Conservation (phyloP, 2,888 invertebrate genomes). For the Byasa hedistus region DNA sequence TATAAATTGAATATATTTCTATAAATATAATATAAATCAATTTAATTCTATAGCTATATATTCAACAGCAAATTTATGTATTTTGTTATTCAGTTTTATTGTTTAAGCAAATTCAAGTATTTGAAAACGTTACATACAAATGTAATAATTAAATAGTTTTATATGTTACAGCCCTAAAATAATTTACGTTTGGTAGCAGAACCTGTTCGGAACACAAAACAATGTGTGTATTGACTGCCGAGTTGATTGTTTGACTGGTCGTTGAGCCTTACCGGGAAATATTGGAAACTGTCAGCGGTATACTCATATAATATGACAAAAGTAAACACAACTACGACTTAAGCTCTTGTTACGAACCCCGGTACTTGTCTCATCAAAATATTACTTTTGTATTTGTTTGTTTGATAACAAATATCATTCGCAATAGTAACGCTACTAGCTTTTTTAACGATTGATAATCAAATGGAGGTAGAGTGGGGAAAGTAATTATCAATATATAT, state of each 20-base stretch:
- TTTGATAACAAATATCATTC: not conserved
- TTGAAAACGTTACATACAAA: no score
- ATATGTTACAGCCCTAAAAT: constrained; percentile 13
- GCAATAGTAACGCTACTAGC: not conserved
- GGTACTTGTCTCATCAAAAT: not conserved
- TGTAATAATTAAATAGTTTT: no score
- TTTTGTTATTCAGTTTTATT: no score
- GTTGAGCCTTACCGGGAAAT: constrained; percentile 23
- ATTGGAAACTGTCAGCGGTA: constrained; percentile 16
- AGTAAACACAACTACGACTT: constrained; percentile 13
- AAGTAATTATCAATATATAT: not conserved
- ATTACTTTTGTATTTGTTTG: constrained; percentile 1
- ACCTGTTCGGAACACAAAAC: constrained; percentile 18
- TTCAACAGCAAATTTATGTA: no score
- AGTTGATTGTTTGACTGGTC: constrained; percentile 26
- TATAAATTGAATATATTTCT: no score
- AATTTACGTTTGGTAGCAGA: constrained; percentile 18
- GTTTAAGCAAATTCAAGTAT: no score
- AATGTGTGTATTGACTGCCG: constrained; percentile 19
- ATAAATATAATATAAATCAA: no score
- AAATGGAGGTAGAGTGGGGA: not conserved
- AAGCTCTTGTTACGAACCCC: constrained; percentile 9
- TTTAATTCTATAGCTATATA: no score
- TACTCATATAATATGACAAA: constrained; percentile 18
- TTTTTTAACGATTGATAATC: not conserved